Conservation (phyloP, 2,797 vertebrate genomes). For the Telmatherina bonti region DNA sequence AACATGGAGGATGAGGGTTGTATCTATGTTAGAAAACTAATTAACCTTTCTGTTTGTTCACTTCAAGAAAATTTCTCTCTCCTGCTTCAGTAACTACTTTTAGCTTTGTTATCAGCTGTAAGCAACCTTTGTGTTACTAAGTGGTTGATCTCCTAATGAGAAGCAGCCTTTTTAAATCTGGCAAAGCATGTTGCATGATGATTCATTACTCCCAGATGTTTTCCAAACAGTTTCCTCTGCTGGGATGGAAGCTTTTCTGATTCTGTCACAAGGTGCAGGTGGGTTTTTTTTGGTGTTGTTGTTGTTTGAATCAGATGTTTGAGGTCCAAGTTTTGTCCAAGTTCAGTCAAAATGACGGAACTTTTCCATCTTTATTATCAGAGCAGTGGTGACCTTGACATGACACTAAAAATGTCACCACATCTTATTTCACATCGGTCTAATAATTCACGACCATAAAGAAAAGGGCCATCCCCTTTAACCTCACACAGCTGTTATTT, state of each 20-base stretch:
- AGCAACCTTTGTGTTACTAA: conserved; percentile 28
- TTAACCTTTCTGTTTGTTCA: neutral
- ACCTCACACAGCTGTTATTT: conserved; percentile 6
- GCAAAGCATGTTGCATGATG: conserved; percentile 15
- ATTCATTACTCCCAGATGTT: conserved; percentile 32
- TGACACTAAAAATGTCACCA: conserved; percentile 14
- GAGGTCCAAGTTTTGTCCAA: no score
- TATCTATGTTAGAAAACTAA: neutral
- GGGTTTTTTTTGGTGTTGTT: neutral
- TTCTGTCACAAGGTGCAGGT: conserved; percentile 21
- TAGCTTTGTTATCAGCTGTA: conserved; percentile 34
- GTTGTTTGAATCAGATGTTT: no score
- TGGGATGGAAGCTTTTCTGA: conserved; percentile 26
- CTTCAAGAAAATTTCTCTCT: neutral
- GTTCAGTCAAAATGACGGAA: conserved; percentile 15
- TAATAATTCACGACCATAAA: conserved; percentile 8
- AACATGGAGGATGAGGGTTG: conserved; percentile 5
- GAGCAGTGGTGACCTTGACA: conserved; percentile 8
- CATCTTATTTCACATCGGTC: neutral
- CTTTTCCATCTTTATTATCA: neutral
- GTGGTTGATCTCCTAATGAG: conserved; percentile 3
- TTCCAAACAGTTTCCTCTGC: conserved; percentile 2
- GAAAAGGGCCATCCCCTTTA: neutral
- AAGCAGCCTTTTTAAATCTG: conserved; percentile 40
- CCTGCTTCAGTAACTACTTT: neutral